Base-by-base conservation (phyloP, 2,888 invertebrate species). In the Cyclophora albipunctata region DNA sequence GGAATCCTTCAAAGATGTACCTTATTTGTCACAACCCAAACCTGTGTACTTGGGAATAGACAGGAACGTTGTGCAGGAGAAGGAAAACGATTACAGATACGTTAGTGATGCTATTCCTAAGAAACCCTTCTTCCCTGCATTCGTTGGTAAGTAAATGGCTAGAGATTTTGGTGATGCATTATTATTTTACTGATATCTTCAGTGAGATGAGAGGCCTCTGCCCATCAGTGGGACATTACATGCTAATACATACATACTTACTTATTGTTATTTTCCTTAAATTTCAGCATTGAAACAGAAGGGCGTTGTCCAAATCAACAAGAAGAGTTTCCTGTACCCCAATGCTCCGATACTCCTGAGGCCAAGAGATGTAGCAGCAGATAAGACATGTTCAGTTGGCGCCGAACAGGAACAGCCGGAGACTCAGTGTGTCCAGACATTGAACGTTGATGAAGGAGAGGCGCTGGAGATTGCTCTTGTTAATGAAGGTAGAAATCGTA, bases 311-410 rank as follows among this genome's bases (percentile, higher is more conserved):
- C 92, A 92, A 73, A 90, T 93, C 51, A 92, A 92, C 67, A 75
- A 83, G 45, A 91, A 92, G 62, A 90, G 85, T 34, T 91, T 92
- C 64, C 73, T 89, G 1, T 91, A 89, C 50, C 92, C 92, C 0
- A 84, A 90, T 45, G 83, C 88, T 0, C 92, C 92, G 0, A 78
- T 91, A 34, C 69, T 93, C 5, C 75, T 91, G 3, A 90, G 90
- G 54, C 87, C 88, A 1, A 69, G 76, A 0, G 88, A 90, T 7
- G 66, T 87, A 1, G 72, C 71, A 0, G 55, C 60, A 37, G 78
- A 81, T 20, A 71, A 75, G 35, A 66, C 70, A 2, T 90, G 91
- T 53, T 57, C 68, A 2, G 78, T 88, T 0, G 88, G 83, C 0
- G 66, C 74, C 34, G 89, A 89, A 54, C 47, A 57, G 0, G 64